Conservation (phyloP, 2,888 invertebrate genomes). For the Venustoraphidia nigricollis region DNA sequence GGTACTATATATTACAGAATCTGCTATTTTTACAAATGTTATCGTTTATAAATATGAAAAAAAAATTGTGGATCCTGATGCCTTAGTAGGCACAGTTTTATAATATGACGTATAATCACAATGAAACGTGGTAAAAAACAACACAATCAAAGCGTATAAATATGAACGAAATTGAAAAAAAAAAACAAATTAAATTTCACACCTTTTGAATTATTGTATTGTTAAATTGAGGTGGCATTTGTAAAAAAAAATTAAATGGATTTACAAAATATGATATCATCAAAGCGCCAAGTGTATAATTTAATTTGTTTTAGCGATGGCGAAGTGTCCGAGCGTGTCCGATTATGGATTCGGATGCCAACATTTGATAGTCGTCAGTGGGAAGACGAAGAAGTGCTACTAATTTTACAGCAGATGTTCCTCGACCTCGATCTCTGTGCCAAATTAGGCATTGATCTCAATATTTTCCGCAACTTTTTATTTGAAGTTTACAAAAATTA, state of each 20-base stretch:
- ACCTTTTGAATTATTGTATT: background rate
- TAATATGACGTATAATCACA: no score
- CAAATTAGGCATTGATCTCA: slow-evolving; percentile 59
- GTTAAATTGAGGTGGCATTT: no score
- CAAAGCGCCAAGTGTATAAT: background rate
- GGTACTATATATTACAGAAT: no score
- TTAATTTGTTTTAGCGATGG: slow-evolving; percentile 32
- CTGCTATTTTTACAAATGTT: no score
- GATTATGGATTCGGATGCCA: slow-evolving; percentile 46
- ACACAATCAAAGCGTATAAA: no score
- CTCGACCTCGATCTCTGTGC: slow-evolving; percentile 57
- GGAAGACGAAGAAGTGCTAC: slow-evolving; percentile 65
- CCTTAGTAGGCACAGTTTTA: no score
- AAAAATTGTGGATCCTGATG: no score
- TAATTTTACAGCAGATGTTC: slow-evolving; percentile 69
- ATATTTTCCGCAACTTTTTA: slow-evolving; percentile 51
- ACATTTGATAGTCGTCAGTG: slow-evolving; percentile 71
- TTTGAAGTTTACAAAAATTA: slow-evolving; percentile 67
- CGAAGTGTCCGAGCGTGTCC: slow-evolving; percentile 42
- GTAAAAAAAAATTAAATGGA: no score
- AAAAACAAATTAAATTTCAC: background rate
- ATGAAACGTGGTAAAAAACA: no score
- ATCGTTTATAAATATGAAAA: no score
- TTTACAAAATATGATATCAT: no score
- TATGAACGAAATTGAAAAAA: background rate